Conservation (phyloP, 2,113 vertebrate genomes). For the Orycteropus afer region DNA sequence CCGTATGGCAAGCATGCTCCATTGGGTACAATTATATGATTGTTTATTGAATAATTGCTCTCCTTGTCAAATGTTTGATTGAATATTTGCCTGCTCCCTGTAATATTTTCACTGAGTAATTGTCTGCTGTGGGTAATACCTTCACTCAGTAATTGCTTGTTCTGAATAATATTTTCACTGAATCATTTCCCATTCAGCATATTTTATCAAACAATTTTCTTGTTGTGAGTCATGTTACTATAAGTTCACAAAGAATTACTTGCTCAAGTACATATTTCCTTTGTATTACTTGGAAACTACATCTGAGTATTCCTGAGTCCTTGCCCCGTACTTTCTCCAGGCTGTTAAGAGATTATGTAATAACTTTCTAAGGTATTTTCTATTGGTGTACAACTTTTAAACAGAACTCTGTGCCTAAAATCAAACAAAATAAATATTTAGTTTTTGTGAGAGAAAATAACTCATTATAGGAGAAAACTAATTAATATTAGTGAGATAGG, state of each 20-base stretch:
- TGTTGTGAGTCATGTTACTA: slow-evolving; percentile 85
- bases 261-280: slow-evolving; percentile 77
- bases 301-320: background rate
- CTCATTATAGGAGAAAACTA: background rate
- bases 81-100: slow-evolving; percentile 83
- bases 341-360: background rate
- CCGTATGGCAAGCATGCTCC: slow-evolving; percentile 79
- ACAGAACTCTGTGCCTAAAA: background rate
- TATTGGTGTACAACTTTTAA: background rate
- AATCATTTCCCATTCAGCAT: slow-evolving; percentile 86
- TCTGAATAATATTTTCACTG: slow-evolving; percentile 87
- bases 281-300: slow-evolving; percentile 61
- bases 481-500: background rate
- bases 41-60: slow-evolving; percentile 88
- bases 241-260: slow-evolving; percentile 77
- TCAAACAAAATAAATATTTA: slow-evolving; percentile 18
- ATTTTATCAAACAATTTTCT: slow-evolving; percentile 76
- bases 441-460: background rate
- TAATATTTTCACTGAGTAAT: slow-evolving; percentile 88
- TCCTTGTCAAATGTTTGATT: slow-evolving; percentile 87
- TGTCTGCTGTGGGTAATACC: slow-evolving; percentile 86
- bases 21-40: slow-evolving; percentile 87
- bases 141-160: slow-evolving; percentile 87
- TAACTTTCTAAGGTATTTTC: slow-evolving; percentile 35
- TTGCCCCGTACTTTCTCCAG: background rate